Conservation (phyloP, 1,140 invertebrate genomes). For the Diabrotica undecimpunctata region DNA sequence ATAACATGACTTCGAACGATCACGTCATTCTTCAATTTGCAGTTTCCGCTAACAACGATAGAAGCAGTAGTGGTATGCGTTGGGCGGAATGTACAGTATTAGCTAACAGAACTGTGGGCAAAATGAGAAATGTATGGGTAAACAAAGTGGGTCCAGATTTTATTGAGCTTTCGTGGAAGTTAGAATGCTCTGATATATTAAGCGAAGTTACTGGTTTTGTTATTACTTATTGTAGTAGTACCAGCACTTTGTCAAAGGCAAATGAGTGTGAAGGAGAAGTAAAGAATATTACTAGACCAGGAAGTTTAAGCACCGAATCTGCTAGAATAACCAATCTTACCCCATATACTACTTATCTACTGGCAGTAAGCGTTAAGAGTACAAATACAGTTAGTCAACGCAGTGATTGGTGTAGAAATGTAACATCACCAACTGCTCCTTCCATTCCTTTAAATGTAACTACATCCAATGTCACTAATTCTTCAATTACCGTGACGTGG, state of each 20-base stretch:
- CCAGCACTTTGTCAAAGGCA: constrained; percentile 48
- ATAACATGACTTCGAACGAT: constrained; percentile 53
- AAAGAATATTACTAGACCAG: constrained; percentile 22
- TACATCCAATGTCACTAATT: constrained; percentile 62
- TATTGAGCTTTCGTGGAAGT: constrained; percentile 64
- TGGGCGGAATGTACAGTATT: constrained; percentile 72
- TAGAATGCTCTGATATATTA: constrained; percentile 65
- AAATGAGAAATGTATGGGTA: constrained; percentile 63
- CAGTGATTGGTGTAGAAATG: constrained; percentile 50
- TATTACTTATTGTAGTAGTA: constrained; percentile 63
- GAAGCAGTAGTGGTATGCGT: constrained; percentile 66
- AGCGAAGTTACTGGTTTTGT: constrained; percentile 62
- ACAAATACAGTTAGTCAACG: constrained; percentile 46
- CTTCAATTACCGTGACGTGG: constrained; percentile 66
- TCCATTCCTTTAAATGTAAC: constrained; percentile 53
- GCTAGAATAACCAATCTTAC: constrained; percentile 49
- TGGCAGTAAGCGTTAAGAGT: constrained; percentile 68
- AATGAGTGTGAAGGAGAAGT: constrained; percentile 44
- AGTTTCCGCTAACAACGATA: constrained; percentile 63
- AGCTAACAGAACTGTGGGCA: constrained; percentile 62
- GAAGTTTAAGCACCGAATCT: background rate
- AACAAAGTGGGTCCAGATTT: constrained; percentile 55
- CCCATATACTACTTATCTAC: constrained; percentile 74
- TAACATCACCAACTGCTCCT: constrained; percentile 72
- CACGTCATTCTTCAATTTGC: constrained; percentile 67